A percentile compares a stretch with the other conserved stretches of the same genome.
These are phyloP conservation scores for Polyodon spathula DNA, from an alignment of 2,113 vertebrate species.

Conservation along the genomic window DNA sequence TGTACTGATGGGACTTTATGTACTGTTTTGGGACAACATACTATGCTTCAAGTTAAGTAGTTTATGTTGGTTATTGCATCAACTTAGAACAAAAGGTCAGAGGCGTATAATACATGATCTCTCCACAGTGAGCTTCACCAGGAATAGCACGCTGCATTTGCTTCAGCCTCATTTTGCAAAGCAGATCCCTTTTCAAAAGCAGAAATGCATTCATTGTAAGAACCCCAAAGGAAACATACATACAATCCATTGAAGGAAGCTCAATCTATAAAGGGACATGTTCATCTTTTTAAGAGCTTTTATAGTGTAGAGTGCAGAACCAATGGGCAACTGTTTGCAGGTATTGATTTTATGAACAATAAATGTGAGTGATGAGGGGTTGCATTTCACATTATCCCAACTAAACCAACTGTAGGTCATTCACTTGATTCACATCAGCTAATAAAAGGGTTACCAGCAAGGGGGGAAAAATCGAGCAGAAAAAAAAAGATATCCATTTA, in stretches of 20 bases:
- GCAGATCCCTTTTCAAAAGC: background rate
- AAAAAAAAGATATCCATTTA: conserved; percentile 22
- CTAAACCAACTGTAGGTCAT: conserved; percentile 1
- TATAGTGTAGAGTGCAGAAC: conserved; percentile 2
- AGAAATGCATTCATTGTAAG: background rate
- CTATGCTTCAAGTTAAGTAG: background rate
- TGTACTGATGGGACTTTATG: no score
- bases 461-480: conserved; percentile 17
- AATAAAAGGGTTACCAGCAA: conserved; percentile 5
- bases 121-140: background rate
- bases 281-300: conserved; percentile 5
- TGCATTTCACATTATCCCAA: conserved; percentile 2
- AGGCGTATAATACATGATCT: background rate
- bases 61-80: background rate
- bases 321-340: background rate
- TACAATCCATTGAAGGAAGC: background rate
- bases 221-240: background rate
- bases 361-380: conserved; percentile 9
- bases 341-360: conserved; percentile 12
- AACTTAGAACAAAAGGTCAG: background rate
- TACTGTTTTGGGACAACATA: no score
- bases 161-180: background rate
- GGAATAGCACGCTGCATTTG: background rate
- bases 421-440: conserved; percentile 4
- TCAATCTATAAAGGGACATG: background rate